phyloP scores from a whole-genome alignment of 1,140 invertebrate genomes.

The Tetranychus cinnabarinus region DNA sequence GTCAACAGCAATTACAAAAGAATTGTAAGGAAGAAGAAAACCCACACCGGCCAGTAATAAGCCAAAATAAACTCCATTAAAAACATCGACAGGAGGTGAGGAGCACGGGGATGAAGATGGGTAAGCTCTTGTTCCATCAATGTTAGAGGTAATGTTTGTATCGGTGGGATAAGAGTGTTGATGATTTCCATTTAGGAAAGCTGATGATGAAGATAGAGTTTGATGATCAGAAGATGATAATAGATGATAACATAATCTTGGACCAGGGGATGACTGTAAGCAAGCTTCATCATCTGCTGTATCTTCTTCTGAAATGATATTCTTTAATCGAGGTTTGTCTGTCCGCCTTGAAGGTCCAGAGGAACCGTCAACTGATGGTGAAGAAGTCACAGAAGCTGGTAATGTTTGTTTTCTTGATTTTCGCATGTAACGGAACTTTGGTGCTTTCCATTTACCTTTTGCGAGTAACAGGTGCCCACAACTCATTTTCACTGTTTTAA shows the following conservation, averaged over 20 bases:
- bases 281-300: not conserved
- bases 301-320: not conserved
- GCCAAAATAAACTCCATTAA: constrained; percentile 49
- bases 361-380: too few relatives aligned
- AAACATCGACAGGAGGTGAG: constrained; percentile 19
- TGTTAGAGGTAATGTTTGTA: too few relatives aligned
- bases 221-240: not conserved
- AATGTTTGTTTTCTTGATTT: too few relatives aligned
- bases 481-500: too few relatives aligned
- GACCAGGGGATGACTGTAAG: not conserved
- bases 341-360: too few relatives aligned
- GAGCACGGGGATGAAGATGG: not conserved
- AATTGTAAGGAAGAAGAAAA: constrained; percentile 71
- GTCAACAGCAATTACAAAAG: constrained; percentile 14
- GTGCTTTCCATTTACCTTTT: too few relatives aligned
- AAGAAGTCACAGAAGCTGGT: too few relatives aligned
- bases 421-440: too few relatives aligned
- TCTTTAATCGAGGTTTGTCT: not conserved
- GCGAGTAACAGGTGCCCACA: too few relatives aligned
- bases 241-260: not conserved
- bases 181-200: not conserved
- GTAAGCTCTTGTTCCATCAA: too few relatives aligned
- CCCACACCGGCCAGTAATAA: constrained; percentile 62
- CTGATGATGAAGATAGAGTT: not conserved
- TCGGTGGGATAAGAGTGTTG: not conserved